Evolutionary conservation across 2,113 vertebrate genomes (phyloP).

Genomic region (Oxyura jamaicensis): DNA sequence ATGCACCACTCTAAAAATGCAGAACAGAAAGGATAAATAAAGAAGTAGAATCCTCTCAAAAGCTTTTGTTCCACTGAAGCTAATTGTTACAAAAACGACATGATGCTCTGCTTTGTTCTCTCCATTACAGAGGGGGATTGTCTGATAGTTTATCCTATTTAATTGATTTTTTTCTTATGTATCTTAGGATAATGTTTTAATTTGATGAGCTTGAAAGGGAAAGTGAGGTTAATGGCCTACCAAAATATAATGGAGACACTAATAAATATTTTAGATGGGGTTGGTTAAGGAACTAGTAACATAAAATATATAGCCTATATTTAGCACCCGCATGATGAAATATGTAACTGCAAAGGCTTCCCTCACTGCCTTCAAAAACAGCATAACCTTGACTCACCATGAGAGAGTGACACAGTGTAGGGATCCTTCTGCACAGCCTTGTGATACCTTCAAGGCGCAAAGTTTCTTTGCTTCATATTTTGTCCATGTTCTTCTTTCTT

Average conservation of each 20-base stretch:
- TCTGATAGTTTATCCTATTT: neutral
- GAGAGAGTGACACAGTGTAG: neutral
- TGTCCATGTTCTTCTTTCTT: neutral
- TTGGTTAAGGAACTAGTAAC: neutral
- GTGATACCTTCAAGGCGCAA: neutral
- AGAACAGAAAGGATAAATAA: neutral
- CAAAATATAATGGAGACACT: slow-evolving; percentile 16
- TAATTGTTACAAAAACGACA: slow-evolving; percentile 29
- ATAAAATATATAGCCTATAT: neutral
- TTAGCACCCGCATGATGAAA: neutral
- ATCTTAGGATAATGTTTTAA: slow-evolving; percentile 26
- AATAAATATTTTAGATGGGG: slow-evolving; percentile 19
- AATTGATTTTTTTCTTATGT: slow-evolving; percentile 25
- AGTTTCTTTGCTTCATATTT: neutral
- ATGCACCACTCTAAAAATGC: neutral
- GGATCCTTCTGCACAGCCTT: neutral
- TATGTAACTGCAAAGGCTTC: neutral
- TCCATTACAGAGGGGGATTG: neutral
- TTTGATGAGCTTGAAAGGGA: neutral
- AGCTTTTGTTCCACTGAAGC: neutral
- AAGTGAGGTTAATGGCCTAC: slow-evolving; percentile 2
- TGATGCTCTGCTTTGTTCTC: slow-evolving; percentile 13
- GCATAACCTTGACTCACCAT: neutral
- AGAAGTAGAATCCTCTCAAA: slow-evolving; percentile 5
- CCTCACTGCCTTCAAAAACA: neutral